Base-by-base conservation (phyloP, 2,888 invertebrate species). In the Petrolisthes cinctipes region DNA sequence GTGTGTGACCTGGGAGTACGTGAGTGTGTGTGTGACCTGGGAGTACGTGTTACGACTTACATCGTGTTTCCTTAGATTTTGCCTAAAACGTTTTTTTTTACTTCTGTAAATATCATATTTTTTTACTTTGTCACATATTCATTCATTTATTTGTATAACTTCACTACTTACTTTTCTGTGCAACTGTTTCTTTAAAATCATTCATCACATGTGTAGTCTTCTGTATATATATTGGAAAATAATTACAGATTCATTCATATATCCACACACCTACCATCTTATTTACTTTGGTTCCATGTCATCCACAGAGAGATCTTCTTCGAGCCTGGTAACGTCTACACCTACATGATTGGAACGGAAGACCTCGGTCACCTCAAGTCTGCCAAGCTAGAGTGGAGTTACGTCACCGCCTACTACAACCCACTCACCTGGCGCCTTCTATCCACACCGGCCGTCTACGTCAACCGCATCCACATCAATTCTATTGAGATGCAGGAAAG, bases 361-460 rank as follows among this genome's bases (percentile, higher is more conserved):
- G 81, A 84, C 81, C 23, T 96, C 0, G 95, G 95, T 0, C 94
- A 95, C 57, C 94, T 96, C 4, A 94, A 95, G 88, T 94, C 95
- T 0, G 95, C 95, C 0, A 94, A 95, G 91, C 94, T 97, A 1
- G 95, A 95, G 91, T 97, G 96, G 96, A 95, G 95, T 91, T 97
- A 96, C 91, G 95, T 95, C 91, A 95, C 95, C 4, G 96, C 95
- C 90, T 92, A 96, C 51, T 94, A 97, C 91, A 97, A 97, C 93
- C 96, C 97, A 0, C 94, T 97, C 91, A 97, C 97, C 0, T 97
- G 97, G 97, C 94, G 97, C 87, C 93, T 97, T 68, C 93, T 97
- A 9, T 94, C 95, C 86, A 95, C 95, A 5, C 96, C 97, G 0
- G 95, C 95, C 90, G 95, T 97, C 85, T 96, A 95, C 92, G 93